These are phyloP conservation scores for Hyalella azteca DNA, from an alignment of 2,888 invertebrate genomes.

Conservation along the genomic window DNA sequence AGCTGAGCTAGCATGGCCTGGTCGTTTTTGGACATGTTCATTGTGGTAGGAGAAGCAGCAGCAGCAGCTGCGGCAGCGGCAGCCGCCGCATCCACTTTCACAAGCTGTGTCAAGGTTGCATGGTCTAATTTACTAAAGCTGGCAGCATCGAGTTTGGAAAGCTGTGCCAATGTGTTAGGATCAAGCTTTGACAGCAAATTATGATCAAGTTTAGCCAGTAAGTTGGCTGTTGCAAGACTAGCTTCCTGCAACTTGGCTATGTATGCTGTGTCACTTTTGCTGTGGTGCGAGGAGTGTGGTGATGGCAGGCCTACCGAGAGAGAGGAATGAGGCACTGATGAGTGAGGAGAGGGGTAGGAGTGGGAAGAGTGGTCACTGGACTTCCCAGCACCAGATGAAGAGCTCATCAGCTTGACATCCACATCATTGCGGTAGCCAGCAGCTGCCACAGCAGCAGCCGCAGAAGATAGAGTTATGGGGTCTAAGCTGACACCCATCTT, in stretches of 20 bases:
- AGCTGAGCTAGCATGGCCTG: slow-evolving; percentile 55
- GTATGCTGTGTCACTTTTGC: slow-evolving; percentile 55
- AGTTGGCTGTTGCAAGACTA: slow-evolving; percentile 57
- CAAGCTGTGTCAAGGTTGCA: slow-evolving; percentile 51
- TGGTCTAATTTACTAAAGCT: slow-evolving; percentile 55
- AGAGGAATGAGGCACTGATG: slow-evolving; percentile 28
- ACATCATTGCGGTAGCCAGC: slow-evolving; percentile 19
- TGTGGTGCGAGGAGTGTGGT: slow-evolving; percentile 51
- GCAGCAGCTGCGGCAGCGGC: slow-evolving; percentile 53
- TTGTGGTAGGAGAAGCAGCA: slow-evolving; percentile 45
- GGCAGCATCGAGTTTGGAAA: slow-evolving; percentile 54
- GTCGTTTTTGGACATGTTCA: slow-evolving; percentile 55
- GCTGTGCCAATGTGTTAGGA: slow-evolving; percentile 50
- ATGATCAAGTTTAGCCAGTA: slow-evolving; percentile 54
- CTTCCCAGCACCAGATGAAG: slow-evolving; percentile 1
- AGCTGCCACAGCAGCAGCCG: neutral
- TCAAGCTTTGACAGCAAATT: slow-evolving; percentile 55
- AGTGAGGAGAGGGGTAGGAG: slow-evolving; percentile 25
- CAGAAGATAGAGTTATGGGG: slow-evolving; percentile 50
- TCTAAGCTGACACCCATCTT: slow-evolving; percentile 58
- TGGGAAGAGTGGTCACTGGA: slow-evolving; percentile 38
- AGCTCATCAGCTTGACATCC: neutral
- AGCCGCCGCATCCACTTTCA: slow-evolving; percentile 54
- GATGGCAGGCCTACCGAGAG: slow-evolving; percentile 29
- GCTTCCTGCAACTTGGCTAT: slow-evolving; percentile 56